These are phyloP conservation scores for Fabriciana adippe DNA, from an alignment of 2,888 invertebrate species.

Conservation along the genomic window DNA sequence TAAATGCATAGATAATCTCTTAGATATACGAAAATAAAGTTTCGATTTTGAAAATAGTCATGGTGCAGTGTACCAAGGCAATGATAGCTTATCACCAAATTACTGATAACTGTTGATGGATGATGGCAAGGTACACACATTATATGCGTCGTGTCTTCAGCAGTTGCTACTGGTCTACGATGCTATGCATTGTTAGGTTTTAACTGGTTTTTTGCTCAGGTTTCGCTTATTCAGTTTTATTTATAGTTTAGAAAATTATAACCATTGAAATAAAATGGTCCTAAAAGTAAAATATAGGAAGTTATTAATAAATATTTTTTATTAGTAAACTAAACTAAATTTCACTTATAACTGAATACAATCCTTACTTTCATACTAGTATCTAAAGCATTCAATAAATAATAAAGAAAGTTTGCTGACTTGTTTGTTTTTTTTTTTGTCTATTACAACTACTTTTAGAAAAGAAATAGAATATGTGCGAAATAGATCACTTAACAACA, in stretches of 20 bases:
- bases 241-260: no score
- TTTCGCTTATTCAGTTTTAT: neutral
- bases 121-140: slow-evolving; percentile 40
- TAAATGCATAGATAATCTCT: neutral
- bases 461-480: no score
- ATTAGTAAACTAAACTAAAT: neutral
- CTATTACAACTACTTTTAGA: no score
- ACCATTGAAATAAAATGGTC: neutral
- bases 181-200: neutral
- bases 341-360: no score
- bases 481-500: no score
- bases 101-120: slow-evolving; percentile 43
- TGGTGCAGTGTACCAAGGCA: slow-evolving; percentile 19
- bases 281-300: no score
- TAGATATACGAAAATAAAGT: slow-evolving; percentile 15
- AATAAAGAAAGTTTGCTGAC: no score
- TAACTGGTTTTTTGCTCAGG: neutral
- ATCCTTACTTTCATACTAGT: no score
- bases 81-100: slow-evolving; percentile 44
- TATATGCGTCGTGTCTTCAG: slow-evolving; percentile 35
- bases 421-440: no score
- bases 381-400: no score
- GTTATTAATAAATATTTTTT: no score
- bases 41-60: slow-evolving; percentile 21
- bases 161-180: slow-evolving; percentile 27